Evolutionary conservation across 2,888 invertebrate genomes (phyloP), one percentile per base, ranked within the genome.

Genomic region (Acrobasis repandana): DNA sequence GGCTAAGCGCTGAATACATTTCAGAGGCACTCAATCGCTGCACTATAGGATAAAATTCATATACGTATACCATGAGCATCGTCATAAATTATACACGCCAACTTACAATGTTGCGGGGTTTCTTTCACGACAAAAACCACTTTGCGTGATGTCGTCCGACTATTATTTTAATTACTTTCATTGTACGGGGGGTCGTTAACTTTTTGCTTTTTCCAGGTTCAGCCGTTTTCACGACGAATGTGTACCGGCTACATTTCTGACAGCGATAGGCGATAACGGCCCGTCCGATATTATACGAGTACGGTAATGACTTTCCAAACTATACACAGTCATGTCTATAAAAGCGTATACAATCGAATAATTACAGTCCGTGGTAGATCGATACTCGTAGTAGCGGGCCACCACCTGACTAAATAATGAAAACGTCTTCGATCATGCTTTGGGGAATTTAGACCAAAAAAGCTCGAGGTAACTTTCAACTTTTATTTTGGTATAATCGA

Each of bases 141-240:
- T 80, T 90, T 72, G 90, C 90, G 89, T 90, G 90, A 83, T 81
- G 77, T 78, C 76, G 78, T 74, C 71, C 71, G 74, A 82, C 86
- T 87, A 88, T 90, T 88, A 88, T 88, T 90, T 90, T 90, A 90
- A 90, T 90, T 89, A 89, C 85, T 85, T 88, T 85, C 81, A 80
- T 82, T 81, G 82, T 85, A 79, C 71, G 76, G 69, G 75, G 75
- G 82, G 83, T 83, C 81, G 83, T 82, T 86, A 79, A 72, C 75
- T 74, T 80, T 81, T 77, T 66, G 73, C 73, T 77, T 77, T 77
- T 78, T 76, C 73, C 72, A 79, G 79, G 77, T 79, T 79, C 76
- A 76, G 77, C 75, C 78, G 79, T 76, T 82, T 83, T 75, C 72
- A 76, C 73, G 74, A 77, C 72, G 74, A 71, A 74, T 76, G 71